Evolutionary conservation across 1,140 invertebrate species (phyloP), one percentile per base, ranked within the genome.

Genomic region (Sycobia sp.): DNA sequence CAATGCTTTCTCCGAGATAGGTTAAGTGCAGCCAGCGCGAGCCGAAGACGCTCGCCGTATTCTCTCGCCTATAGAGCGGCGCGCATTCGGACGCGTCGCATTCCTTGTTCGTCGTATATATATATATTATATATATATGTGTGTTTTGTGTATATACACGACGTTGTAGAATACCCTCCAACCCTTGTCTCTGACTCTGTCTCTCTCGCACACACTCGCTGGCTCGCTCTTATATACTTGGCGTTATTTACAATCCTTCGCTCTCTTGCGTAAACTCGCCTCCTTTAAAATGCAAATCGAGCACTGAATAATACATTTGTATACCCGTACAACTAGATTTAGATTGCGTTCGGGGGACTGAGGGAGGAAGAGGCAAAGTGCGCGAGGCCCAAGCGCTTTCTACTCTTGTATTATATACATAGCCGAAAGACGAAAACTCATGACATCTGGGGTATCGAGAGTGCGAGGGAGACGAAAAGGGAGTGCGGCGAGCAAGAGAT

Each of bases 211-310:
- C 49, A 7, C 5, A 0, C 29, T 36, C 47, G 11, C 29, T 36
- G 13, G 14, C 25, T 43, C 53, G 14, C 16, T 44, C 58, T 39
- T n/a, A n/a, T n/a, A n/a, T n/a, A n/a, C 57, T 23, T 5, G 5
- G 46, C 47, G 56, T 60, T 60, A 60, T 61, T 60, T 55, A 55
- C 57, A 56, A 61, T 66, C 58, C 23, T 22, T 62, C 29, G 50
- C 44, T 58, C 55, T 29, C 36, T 43, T 27, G 49, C 55, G 61
- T 57, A 63, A 63, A 63, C 62, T 65, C 41, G 39, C 22, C 41
- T 65, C 62, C 55, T 65, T 65, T 65, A 65, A 65, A 65, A 65
- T 65, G 62, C 62, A 65, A 65, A 65, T 65, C 55, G 49, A 65
- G 62, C 18, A 25, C 62, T 65, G 62, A 65, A 65, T 65, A 65